These are phyloP conservation scores for Aphaenogaster rudis DNA, from an alignment of 1,140 invertebrate species.

Conservation along the genomic window DNA sequence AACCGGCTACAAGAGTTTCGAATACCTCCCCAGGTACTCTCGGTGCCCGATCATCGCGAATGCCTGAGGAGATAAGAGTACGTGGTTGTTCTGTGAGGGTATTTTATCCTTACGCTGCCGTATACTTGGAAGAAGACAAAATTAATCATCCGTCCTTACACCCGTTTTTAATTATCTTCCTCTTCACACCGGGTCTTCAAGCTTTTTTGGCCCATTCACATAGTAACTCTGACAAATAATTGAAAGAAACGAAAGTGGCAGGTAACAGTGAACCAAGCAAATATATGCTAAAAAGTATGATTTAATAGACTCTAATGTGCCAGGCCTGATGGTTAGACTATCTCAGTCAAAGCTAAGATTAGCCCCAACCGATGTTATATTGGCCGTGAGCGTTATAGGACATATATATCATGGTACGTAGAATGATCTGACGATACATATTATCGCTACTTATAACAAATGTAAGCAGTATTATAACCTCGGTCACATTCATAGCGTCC, in stretches of 20 bases:
- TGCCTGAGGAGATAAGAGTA: conserved; percentile 60
- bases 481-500: conserved; percentile 34
- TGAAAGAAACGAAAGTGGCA: not conserved
- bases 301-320: not conserved
- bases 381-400: not conserved
- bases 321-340: not conserved
- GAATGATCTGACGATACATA: conserved; percentile 40
- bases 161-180: conserved; percentile 18
- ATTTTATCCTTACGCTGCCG: not conserved
- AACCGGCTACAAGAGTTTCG: conserved; percentile 85
- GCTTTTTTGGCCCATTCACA: not conserved
- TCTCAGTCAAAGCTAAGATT: not conserved
- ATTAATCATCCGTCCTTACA: conserved; percentile 41
- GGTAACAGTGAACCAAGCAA: not conserved
- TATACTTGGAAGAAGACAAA: conserved; percentile 5
- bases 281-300: not conserved
- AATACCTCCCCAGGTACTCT: conserved; percentile 82
- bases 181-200: not conserved
- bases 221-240: not conserved
- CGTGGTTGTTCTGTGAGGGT: not conserved
- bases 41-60: conserved; percentile 78
- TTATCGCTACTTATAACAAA: conserved; percentile 52
- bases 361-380: not conserved
- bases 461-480: conserved; percentile 47
- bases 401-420: conserved; percentile 10